A percentile compares a stretch with the other conserved stretches of the same genome.
These are phyloP conservation scores for Gadopsis marmoratus DNA, from an alignment of 2,797 vertebrate genomes.

Conservation along the genomic window DNA sequence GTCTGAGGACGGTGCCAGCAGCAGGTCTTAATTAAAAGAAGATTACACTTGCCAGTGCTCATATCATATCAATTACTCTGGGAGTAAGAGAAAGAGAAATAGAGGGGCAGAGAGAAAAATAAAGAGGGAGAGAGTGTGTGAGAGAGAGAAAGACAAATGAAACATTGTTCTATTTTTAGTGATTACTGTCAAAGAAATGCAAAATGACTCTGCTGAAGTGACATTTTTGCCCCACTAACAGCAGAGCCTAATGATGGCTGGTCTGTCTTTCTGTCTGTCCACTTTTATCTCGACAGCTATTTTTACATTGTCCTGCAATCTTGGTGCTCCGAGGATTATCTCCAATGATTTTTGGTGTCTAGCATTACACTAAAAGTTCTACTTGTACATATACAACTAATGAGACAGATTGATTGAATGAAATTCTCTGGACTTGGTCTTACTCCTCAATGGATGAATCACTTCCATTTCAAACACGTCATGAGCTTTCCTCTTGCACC, in stretches of 20 bases:
- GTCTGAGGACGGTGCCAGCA: slow-evolving; percentile 60
- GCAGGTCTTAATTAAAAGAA: slow-evolving; percentile 83
- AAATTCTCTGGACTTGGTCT: too few species aligned
- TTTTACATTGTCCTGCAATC: slow-evolving; percentile 1
- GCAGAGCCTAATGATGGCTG: slow-evolving; percentile 18
- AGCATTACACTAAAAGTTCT: not conserved
- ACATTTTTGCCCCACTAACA: slow-evolving; percentile 42
- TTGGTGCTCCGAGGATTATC: not conserved
- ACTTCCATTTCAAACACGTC: not conserved
- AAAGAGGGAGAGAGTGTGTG: slow-evolving; percentile 25
- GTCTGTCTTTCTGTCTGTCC: slow-evolving; percentile 5
- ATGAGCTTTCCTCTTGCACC: not conserved
- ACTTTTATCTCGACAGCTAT: slow-evolving; percentile 6
- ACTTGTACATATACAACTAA: not conserved
- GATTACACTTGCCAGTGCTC: slow-evolving; percentile 77
- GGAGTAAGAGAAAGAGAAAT: slow-evolving; percentile 43
- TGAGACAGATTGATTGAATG: not conserved
- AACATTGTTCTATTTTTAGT: slow-evolving; percentile 56
- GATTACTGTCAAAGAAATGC: slow-evolving; percentile 65
- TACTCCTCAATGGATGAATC: slow-evolving; percentile 3
- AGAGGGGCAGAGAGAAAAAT: slow-evolving; percentile 17
- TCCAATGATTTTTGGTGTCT: slow-evolving; percentile 17
- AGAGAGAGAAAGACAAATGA: slow-evolving; percentile 55
- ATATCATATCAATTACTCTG: slow-evolving; percentile 81
- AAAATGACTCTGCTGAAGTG: slow-evolving; percentile 44